Percentiles rank a stretch among this genome's conserved stretches.
phyloP scores from a whole-genome alignment of 2,888 invertebrate species.

The Lathronympha strigana region DNA sequence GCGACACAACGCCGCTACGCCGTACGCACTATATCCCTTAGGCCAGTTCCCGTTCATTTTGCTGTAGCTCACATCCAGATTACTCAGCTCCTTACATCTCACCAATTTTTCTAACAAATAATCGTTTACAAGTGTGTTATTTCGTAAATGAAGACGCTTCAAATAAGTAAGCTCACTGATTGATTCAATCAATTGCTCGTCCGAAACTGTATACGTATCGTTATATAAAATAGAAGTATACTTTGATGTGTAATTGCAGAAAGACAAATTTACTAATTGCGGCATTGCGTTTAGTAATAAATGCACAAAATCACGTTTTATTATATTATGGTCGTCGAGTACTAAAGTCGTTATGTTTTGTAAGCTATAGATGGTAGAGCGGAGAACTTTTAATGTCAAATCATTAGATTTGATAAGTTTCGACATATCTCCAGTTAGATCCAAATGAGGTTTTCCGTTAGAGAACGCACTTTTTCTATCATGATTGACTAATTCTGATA shows the following conservation, averaged over 20 bases:
- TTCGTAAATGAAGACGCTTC: slow-evolving; percentile 1
- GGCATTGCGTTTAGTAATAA: slow-evolving; percentile 9
- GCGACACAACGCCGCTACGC: not conserved
- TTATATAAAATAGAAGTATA: not conserved
- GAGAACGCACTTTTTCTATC: not conserved
- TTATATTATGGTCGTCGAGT: not conserved
- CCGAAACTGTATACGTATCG: not conserved
- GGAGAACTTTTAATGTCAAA: not conserved
- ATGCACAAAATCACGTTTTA: not conserved
- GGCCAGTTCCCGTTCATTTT: not conserved
- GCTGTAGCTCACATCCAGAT: slow-evolving; percentile 1
- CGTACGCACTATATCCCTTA: not conserved
- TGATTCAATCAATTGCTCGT: not conserved
- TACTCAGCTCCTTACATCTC: not conserved
- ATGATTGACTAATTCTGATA: not conserved
- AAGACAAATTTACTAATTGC: not conserved
- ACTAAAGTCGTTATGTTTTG: not conserved
- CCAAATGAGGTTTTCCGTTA: not conserved
- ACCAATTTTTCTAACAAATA: not conserved
- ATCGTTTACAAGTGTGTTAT: not conserved
- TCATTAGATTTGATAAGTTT: not conserved
- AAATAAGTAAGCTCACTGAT: not conserved
- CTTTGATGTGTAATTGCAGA: not conserved
- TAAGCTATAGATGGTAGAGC: not conserved
- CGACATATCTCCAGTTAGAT: not conserved